Evolutionary conservation across 1,140 invertebrate species (phyloP), one percentile per base, ranked within the genome.

Genomic region (Trissolcus basalis): DNA sequence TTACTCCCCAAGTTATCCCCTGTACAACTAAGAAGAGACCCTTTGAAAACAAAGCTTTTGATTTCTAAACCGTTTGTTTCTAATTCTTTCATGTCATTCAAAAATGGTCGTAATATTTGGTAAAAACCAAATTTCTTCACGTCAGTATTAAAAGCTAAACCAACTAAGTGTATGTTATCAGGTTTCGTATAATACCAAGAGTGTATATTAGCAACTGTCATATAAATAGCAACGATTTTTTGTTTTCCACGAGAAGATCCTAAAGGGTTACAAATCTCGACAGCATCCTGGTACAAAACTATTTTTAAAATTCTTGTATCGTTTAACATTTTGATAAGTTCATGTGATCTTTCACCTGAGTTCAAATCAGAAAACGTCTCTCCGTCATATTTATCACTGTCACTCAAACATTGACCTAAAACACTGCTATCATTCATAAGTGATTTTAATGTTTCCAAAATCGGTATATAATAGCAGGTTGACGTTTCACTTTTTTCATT

Each of bases 1-100:
- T 81, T 70, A 43, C 61, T 78, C 0, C 80, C 78, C 53, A 81
- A 71, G 47, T 80, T 80, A 54, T 81, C 80, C 9, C 73, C 81
- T 39, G 6, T 32, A 79, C 69, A 59, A 67, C 64, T 32, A 65
- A 55, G 33, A 67, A 70, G 10, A 48, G 9, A 27, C 35, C 68
- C 14, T 69, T 79, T 74, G 43, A 76, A 63, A 68, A 73, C 9
- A 9, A 27, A 3, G 16, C 43, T 14, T 65, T 16, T 50, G 4
- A 72, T 43, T 35, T 48, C 15, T 36, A 76, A 60, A 9, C 68
- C 68, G 0, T 11, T 49, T 7, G 56, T 53, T 71, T 74, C 70
- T 49, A 78, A 43, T 41, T 14, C 12, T 50, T 60, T 53, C 27
- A 78, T 35, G 16, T 78, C 70, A 39, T 59, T 4, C 0, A 73